Percentiles rank a stretch among this genome's conserved stretches.
These are phyloP conservation scores for Arion vulgaris DNA, from an alignment of 1,140 invertebrate genomes.

Conservation along the genomic window DNA sequence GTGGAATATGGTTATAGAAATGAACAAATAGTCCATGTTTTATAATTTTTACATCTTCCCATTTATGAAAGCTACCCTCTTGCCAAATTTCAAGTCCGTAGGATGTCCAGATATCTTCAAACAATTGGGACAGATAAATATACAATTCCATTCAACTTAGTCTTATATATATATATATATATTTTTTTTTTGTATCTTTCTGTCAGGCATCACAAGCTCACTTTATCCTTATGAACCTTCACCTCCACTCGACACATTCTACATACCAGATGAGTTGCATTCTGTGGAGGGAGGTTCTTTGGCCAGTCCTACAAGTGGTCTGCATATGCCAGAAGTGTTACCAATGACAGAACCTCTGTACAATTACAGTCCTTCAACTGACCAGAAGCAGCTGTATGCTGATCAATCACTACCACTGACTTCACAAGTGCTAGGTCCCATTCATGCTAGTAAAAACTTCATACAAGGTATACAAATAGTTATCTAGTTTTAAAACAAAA, in stretches of 20 bases:
- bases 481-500: too few species aligned
- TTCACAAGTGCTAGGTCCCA: conserved; percentile 50
- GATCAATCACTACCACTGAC: conserved; percentile 55
- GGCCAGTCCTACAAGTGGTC: not conserved
- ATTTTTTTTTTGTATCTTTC: not conserved
- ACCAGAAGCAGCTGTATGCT: conserved; percentile 54
- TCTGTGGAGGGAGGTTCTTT: not conserved
- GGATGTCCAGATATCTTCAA: too few species aligned
- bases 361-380: conserved; percentile 55
- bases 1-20: too few species aligned
- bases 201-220: not conserved
- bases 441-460: conserved; percentile 54
- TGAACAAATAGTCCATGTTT: too few species aligned
- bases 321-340: not conserved
- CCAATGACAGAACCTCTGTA: conserved; percentile 45
- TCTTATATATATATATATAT: too few species aligned
- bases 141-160: too few species aligned
- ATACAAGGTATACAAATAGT: conserved; percentile 56
- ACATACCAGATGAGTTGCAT: conserved; percentile 38
- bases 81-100: too few species aligned
- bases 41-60: too few species aligned
- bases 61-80: too few species aligned
- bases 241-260: conserved; percentile 31
- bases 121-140: too few species aligned
- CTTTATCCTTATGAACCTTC: conserved; percentile 28